Evolutionary conservation across 1,140 invertebrate species (phyloP), one percentile per base, ranked within the genome.

Genomic region (Asbolus verrucosus): DNA sequence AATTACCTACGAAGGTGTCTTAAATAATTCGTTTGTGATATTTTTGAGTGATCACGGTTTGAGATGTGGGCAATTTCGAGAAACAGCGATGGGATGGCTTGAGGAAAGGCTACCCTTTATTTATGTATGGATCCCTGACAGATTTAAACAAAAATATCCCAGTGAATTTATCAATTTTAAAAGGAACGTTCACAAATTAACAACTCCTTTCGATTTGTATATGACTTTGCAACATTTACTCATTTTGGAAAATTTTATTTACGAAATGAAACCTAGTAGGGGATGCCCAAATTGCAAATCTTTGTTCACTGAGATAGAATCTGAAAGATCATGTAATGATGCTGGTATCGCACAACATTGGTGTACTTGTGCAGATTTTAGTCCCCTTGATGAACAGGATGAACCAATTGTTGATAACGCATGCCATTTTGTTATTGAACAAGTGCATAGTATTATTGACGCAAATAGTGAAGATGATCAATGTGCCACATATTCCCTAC

Each of bases 41-140:
- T 88, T 95, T 18, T 81, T 94, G 67, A 94, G 93, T 74, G 95
- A 97, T 76, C 94, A 97, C 79, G 95, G 95, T 1, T 88, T 93
- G n/a, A n/a, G 94, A 13, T 94, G 89, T 78, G 94, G 94, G 0
- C 78, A 84, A 11, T 87, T 94, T 43, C 82, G 91, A 39, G 78
- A 87, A 36, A 91, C 90, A 0, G 85, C 87, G 54, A 85, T 87
- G n/a, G 94, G 94, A 0, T 92, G 92, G 84, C 87, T 94, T 54
- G 94, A 96, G 78, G 92, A 95, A 78, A 81, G 93, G 50, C 78
- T 96, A 13, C 95, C 95, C 0, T 91, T 93, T 79, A 82, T 93
- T 13, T 92, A 88, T 71, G 75, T 95, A 2, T 87, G 87, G 76
- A 73, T 94, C 0, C 94, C 95, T 0, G 73, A 84, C 31, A 87